Conservation (phyloP, 1,140 invertebrate species). For the Drosophila hydei region DNA sequence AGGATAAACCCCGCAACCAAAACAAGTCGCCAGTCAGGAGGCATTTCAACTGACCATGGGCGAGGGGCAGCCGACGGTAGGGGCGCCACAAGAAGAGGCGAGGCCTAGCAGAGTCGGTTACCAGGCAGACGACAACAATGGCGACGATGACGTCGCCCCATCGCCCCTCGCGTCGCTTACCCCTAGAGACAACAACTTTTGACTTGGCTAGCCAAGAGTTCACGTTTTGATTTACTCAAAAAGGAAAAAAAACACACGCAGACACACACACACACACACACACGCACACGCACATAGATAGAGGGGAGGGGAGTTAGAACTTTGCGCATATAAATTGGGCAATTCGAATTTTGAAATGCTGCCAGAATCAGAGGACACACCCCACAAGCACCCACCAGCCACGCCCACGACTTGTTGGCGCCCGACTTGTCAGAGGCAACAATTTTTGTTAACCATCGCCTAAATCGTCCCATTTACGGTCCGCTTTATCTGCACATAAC, state of each 20-base stretch:
- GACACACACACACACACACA: constrained; percentile 18
- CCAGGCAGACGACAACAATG: constrained; percentile 32
- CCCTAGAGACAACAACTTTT: constrained; percentile 36
- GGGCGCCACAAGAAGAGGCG: not conserved
- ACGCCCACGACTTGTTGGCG: constrained; percentile 21
- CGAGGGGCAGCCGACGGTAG: not conserved
- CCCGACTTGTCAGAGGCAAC: constrained; percentile 9
- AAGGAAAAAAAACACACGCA: constrained; percentile 15
- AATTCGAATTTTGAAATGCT: constrained; percentile 38
- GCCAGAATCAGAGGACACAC: constrained; percentile 21
- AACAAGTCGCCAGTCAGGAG: constrained; percentile 35
- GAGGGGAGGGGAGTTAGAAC: constrained; percentile 24
- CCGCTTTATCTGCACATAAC: constrained; percentile 4
- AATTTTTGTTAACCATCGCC: constrained; percentile 22
- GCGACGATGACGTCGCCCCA: constrained; percentile 36
- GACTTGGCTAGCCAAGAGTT: constrained; percentile 65
- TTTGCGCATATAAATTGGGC: constrained; percentile 76
- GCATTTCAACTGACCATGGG: constrained; percentile 13
- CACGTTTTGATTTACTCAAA: constrained; percentile 74
- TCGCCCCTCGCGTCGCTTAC: not conserved
- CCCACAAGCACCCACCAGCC: not conserved
- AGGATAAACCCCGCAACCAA: constrained; percentile 43
- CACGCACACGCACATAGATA: constrained; percentile 9
- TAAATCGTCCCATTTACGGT: constrained; percentile 29
- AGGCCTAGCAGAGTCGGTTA: constrained; percentile 4